Evolutionary conservation across 2,113 vertebrate genomes (phyloP), one percentile per base, ranked within the genome.

Genomic region (Carettochelys insculpta): DNA sequence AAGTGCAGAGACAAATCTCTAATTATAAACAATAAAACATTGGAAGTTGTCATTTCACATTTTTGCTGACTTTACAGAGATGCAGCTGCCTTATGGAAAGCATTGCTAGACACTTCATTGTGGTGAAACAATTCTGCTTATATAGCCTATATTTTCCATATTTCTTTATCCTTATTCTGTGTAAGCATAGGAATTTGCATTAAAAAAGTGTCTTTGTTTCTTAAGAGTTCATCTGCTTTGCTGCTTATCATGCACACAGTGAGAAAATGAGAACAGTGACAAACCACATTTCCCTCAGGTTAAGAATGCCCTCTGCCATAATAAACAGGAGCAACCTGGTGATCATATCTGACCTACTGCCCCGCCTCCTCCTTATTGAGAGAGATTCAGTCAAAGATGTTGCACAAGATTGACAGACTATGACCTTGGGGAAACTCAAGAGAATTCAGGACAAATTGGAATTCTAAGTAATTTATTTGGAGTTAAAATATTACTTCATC

Each of bases 381-480:
- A 96, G 58, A 92, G 75, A 78, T 92, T 95, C 92, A 92, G 68
- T 90, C 90, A 96, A 88, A 96, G 83, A 92, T 54, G 88, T 50
- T 87, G 45, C 90, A 91, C 54, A 51, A 86, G 77, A 83, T 81
- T 90, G 83, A 95, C 93, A 91, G 81, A 25, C 82, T 6, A 29
- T 93, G 96, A 94, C 97, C 92, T 91, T 82, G 50, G 34, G 82
- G 78, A 84, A 93, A 92, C 17, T 6, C 76, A 0, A 3, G 90
- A 94, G 93, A 93, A 92, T 92, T 94, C 87, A 80, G 95, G 91
- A 91, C 82, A 92, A 96, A 96, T 85, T 96, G 86, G 92, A 98
- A 97, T 95, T 95, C 88, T 86, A 90, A 84, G 90, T 95, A 91
- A 95, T 96, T 96, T 95, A 93, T 95, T 88, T 96, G 92, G 87